A percentile compares a stretch with the other conserved stretches of the same genome.
These are phyloP conservation scores for Sarcophilus harrisii DNA, from an alignment of 2,797 vertebrate species.

Conservation along the genomic window DNA sequence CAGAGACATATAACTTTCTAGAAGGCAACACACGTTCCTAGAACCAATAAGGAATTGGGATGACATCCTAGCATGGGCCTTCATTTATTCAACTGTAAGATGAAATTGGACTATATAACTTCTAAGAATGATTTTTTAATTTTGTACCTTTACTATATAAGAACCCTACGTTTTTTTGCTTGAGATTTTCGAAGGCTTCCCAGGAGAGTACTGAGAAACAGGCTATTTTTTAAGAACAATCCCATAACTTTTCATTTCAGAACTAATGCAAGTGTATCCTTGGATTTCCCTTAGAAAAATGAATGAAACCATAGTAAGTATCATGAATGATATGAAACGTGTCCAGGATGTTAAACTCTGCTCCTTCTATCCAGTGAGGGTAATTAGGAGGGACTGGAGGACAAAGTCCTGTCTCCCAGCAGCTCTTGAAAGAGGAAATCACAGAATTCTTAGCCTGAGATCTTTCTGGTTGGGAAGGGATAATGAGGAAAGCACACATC, in stretches of 20 bases:
- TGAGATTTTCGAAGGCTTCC: background rate
- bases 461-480: background rate
- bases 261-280: background rate
- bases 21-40: too few relatives aligned
- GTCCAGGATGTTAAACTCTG: background rate
- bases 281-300: background rate
- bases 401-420: too few relatives aligned
- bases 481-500: background rate
- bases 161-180: background rate
- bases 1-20: too few relatives aligned
- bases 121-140: background rate
- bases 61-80: too few relatives aligned
- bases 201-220: background rate
- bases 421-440: background rate
- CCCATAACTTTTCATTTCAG: background rate
- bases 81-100: background rate
- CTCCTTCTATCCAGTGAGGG: background rate
- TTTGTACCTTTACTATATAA: background rate
- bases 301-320: background rate
- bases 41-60: too few relatives aligned
- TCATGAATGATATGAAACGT: background rate
- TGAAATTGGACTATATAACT: background rate
- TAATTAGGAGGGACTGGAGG: background rate
- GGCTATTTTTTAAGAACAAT: background rate
- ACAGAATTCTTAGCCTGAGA: background rate